These are phyloP conservation scores for Caenorhabditis elegans DNA, from an alignment of 1,140 invertebrate species.

Conservation along the genomic window DNA sequence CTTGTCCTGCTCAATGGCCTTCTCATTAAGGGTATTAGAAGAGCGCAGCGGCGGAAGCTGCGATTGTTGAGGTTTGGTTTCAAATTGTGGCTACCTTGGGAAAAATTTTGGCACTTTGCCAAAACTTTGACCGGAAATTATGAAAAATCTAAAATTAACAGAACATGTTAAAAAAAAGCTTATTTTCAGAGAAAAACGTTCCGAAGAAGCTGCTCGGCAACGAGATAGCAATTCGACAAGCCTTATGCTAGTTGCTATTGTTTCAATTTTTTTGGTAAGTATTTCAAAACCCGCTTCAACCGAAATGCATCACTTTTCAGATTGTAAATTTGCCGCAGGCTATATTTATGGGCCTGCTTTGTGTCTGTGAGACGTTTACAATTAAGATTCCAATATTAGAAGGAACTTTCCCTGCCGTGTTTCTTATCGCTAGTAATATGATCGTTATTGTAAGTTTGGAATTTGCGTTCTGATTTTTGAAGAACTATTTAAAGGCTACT, in stretches of 20 bases:
- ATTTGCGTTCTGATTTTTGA: neutral
- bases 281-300: neutral
- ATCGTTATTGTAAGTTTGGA: slow-evolving; percentile 76
- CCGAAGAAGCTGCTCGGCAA: slow-evolving; percentile 78
- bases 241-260: slow-evolving; percentile 90
- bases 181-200: slow-evolving; percentile 72
- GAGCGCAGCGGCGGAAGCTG: slow-evolving; percentile 75
- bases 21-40: slow-evolving; percentile 80
- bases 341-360: slow-evolving; percentile 81
- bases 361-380: slow-evolving; percentile 71
- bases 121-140: too few relatives aligned
- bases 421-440: slow-evolving; percentile 85
- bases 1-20: slow-evolving; percentile 85
- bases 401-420: slow-evolving; percentile 79
- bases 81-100: too few relatives aligned
- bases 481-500: slow-evolving; percentile 68
- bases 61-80: slow-evolving; percentile 57
- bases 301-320: neutral
- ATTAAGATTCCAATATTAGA: slow-evolving; percentile 71
- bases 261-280: slow-evolving; percentile 78
- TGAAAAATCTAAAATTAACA: too few relatives aligned
- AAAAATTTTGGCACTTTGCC: too few relatives aligned
- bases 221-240: slow-evolving; percentile 81
- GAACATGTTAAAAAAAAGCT: neutral
- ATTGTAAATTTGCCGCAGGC: slow-evolving; percentile 86